Percentiles rank a stretch among this genome's conserved stretches.
phyloP scores from a whole-genome alignment of 2,113 vertebrate genomes.

The Ophthalmolycus amberensis region DNA sequence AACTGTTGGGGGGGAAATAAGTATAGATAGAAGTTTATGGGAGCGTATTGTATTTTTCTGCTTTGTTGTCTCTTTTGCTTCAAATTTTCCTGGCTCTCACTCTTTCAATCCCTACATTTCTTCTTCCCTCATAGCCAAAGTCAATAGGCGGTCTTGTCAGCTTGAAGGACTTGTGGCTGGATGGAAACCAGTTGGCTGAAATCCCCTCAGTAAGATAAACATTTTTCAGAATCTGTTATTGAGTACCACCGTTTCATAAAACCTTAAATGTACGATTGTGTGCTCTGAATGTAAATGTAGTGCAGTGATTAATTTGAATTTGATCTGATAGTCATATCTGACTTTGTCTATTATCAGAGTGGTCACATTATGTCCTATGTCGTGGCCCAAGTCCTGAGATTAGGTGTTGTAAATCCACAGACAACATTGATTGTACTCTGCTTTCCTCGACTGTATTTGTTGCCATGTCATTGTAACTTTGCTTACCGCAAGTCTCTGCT shows the following conservation, averaged over 20 bases:
- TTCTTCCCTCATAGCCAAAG: conserved; percentile 86
- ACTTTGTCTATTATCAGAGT: neutral
- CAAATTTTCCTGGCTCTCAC: neutral
- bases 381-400: neutral
- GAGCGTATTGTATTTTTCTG: neutral
- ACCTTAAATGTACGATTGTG: neutral
- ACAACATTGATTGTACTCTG: neutral
- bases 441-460: neutral
- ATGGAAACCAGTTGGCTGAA: conserved; percentile 94
- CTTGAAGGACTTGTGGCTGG: conserved; percentile 97
- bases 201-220: conserved; percentile 90
- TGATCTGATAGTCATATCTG: neutral
- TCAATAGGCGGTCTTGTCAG: conserved; percentile 95
- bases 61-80: conserved; percentile 11
- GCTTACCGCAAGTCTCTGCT: conserved; percentile 6
- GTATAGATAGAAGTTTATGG: neutral
- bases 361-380: neutral
- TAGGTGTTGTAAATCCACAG: neutral
- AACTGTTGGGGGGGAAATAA: neutral
- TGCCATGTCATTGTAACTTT: neutral
- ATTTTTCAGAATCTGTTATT: conserved; percentile 7
- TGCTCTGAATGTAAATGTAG: neutral
- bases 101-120: conserved; percentile 46
- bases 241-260: neutral
- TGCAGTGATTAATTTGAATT: neutral